Base-by-base conservation (phyloP, 2,888 invertebrate genomes). In the Hyposoter dolosus region DNA sequence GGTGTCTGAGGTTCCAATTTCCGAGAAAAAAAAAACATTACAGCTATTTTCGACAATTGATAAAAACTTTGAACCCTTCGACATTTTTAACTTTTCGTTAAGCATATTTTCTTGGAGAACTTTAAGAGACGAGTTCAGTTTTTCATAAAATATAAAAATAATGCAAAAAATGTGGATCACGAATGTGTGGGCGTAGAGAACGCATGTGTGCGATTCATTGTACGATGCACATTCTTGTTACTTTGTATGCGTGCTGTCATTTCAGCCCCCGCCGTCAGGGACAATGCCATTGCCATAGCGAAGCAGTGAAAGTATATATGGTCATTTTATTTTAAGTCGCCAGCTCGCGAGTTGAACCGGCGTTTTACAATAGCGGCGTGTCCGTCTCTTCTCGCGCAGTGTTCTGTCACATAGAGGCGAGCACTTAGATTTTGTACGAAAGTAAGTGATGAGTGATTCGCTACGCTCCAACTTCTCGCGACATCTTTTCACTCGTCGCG, bases 211-310 rank as follows among this genome's bases (percentile, higher is more conserved):
- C 84, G 84, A 86, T 80, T 82, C 71, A 66, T 84, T n/a, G 32
- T 32, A 28, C 53, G 66, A 71, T 77, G 68, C 63, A 69, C 82
- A 71, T 74, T 69, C 81, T 84, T 69, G 89, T 60, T 89, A 90
- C 90, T 92, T 87, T 82, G 90, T 89, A 91, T 91, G 91, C 92
- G 87, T 89, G 90, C 88, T 90, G 90, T 90, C 90, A 92, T 91
- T 87, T 86, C 86, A 86, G 85, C 80, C 82, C 86, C 88, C 86
- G 88, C 87, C 86, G 88, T 89, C 92, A 92, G 92, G 92, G 93
- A 92, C 93, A 93, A 94, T 94, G 92, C 93, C 93, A 93, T 94
- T 93, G 93, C 93, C 93, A 93, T 92, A 92, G 91, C 84, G 92
- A 93, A 92, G 91, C 92, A 93, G 93, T 93, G 93, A 94, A 93